A percentile compares a stretch with the other conserved stretches of the same genome.
Conservation (phyloP, 2,888 invertebrate species). For the Amblyteles armatorius region DNA sequence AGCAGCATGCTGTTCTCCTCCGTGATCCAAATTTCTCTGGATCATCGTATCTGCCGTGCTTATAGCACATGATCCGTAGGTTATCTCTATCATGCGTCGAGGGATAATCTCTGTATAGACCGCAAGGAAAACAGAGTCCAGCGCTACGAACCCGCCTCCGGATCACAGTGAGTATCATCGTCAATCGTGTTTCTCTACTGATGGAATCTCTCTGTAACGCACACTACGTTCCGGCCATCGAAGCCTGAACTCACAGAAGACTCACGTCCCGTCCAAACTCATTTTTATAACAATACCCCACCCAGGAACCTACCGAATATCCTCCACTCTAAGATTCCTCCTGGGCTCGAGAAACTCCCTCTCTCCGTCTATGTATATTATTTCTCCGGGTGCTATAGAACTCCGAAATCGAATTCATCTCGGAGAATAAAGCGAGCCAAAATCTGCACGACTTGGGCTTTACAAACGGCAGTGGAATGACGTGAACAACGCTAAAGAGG, state of each 20-base stretch:
- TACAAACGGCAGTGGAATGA: constrained; percentile 18
- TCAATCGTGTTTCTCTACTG: background rate
- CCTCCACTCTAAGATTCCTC: background rate
- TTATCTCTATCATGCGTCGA: background rate
- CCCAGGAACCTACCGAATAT: background rate
- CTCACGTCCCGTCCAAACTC: constrained; percentile 11
- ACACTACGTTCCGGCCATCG: background rate
- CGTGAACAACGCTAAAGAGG: constrained; percentile 14
- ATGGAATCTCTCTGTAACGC: constrained; percentile 12
- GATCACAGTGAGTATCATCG: background rate
- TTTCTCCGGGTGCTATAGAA: constrained; percentile 9
- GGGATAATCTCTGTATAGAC: constrained; percentile 61
- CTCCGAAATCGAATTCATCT: constrained; percentile 18
- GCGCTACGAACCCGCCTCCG: background rate
- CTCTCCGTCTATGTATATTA: background rate
- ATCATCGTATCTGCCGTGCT: constrained; percentile 28
- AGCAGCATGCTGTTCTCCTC: constrained; percentile 1
- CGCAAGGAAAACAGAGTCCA: constrained; percentile 61
- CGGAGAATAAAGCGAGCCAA: background rate
- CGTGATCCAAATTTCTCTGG: constrained; percentile 9
- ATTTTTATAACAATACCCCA: constrained; percentile 6
- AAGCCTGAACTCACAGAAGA: constrained; percentile 34
- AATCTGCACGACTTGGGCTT: background rate
- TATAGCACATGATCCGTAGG: constrained; percentile 47
- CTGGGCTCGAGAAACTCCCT: background rate